Evolutionary conservation across 2,888 invertebrate genomes (phyloP).

Genomic region (Drosophila anomalata): DNA sequence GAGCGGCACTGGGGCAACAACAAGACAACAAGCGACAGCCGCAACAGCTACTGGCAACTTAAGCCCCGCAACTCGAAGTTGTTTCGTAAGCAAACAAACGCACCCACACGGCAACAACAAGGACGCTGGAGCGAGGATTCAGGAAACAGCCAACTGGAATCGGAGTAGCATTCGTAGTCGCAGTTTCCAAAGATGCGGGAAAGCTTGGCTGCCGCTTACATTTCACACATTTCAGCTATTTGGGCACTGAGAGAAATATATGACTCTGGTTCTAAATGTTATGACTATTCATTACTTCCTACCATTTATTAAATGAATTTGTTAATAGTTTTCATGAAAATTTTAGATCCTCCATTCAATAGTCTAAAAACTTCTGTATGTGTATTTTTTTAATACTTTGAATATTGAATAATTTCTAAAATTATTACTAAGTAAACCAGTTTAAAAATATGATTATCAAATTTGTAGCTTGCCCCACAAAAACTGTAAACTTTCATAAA

Average conservation of each 20-base stretch:
- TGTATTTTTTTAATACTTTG: no score
- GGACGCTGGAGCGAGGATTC: slow-evolving; percentile 17
- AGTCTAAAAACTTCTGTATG: no score
- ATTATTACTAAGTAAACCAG: no score
- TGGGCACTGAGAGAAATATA: not conserved
- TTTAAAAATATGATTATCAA: no score
- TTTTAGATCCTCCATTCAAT: no score
- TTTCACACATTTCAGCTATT: slow-evolving; percentile 69
- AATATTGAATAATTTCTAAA: no score
- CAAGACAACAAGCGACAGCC: slow-evolving; percentile 49
- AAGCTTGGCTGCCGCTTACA: slow-evolving; percentile 39
- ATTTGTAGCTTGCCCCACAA: not conserved
- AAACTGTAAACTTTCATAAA: not conserved
- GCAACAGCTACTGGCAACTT: slow-evolving; percentile 74
- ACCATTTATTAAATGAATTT: no score
- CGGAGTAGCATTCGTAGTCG: slow-evolving; percentile 1
- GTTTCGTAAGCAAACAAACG: slow-evolving; percentile 65
- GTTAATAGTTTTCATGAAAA: no score
- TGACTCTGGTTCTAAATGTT: not conserved
- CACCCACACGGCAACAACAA: slow-evolving; percentile 50
- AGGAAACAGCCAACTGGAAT: slow-evolving; percentile 6
- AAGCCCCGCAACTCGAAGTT: slow-evolving; percentile 72
- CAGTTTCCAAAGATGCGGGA: slow-evolving; percentile 6
- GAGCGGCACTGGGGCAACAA: slow-evolving; percentile 22
- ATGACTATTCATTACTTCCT: no score